phyloP scores from a whole-genome alignment of 1,140 invertebrate genomes.

The Magallana angulata region DNA sequence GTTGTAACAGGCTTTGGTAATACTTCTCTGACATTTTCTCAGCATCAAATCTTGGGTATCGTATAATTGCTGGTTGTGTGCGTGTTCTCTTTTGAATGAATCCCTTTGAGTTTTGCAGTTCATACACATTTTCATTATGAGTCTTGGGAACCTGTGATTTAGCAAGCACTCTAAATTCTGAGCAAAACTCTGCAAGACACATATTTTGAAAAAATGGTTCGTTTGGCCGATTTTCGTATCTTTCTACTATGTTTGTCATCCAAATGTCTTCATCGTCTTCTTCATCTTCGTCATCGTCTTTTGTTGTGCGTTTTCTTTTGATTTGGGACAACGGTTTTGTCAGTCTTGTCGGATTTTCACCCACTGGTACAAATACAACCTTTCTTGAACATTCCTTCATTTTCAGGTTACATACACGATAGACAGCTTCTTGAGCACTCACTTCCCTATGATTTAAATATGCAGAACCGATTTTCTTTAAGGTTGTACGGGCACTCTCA shows the following conservation, averaged over 20 bases:
- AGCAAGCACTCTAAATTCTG: background rate
- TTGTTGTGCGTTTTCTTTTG: background rate
- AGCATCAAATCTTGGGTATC: constrained; percentile 35
- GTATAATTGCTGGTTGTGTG: background rate
- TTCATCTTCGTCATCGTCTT: background rate
- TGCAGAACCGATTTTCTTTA: constrained; percentile 42
- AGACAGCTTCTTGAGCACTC: constrained; percentile 56
- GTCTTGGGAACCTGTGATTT: constrained; percentile 34
- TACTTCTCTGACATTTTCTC: background rate
- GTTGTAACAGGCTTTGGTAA: background rate
- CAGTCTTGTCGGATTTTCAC: no score
- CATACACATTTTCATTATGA: constrained; percentile 17
- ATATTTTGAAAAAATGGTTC: background rate
- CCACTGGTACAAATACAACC: no score
- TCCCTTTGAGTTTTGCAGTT: constrained; percentile 50
- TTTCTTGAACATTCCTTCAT: no score
- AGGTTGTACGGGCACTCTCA: constrained; percentile 39
- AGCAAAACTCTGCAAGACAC: no score
- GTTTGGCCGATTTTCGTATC: background rate
- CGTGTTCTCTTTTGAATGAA: constrained; percentile 49
- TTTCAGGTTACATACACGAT: constrained; percentile 1
- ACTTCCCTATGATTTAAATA: constrained; percentile 57
- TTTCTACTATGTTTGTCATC: constrained; percentile 21
- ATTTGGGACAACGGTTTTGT: background rate
- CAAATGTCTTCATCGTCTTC: background rate